Conservation (phyloP, 2,113 vertebrate species). For the Xenopus borealis region DNA sequence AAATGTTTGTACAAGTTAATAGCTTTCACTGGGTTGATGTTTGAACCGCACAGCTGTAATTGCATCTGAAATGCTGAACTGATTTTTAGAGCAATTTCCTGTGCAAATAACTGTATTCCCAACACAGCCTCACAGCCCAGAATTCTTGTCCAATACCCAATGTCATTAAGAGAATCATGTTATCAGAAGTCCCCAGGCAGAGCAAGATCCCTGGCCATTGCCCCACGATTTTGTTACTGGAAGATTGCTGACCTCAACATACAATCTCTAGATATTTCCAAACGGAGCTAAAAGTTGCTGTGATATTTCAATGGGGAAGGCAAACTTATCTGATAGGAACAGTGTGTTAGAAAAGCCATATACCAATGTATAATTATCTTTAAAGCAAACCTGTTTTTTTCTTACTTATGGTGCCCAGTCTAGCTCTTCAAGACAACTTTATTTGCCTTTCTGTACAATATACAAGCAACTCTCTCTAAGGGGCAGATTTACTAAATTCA, state of each 20-base stretch:
- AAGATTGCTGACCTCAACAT: neutral
- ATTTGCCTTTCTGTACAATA: no score
- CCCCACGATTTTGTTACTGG: conserved; percentile 2
- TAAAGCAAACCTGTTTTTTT: no score
- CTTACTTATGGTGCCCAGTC: no score
- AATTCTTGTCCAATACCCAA: conserved; percentile 28
- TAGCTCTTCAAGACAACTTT: no score
- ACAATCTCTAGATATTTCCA: neutral
- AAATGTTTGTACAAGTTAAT: conserved; percentile 12
- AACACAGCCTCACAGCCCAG: conserved; percentile 9
- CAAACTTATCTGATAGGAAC: neutral
- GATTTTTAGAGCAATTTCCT: conserved; percentile 19
- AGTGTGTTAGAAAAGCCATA: no score
- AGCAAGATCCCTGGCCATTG: conserved; percentile 12
- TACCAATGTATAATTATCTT: no score
- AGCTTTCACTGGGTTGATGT: conserved; percentile 4
- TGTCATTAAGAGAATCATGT: conserved; percentile 44
- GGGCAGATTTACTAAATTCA: no score
- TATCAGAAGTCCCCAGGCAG: conserved; percentile 39
- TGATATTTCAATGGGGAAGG: neutral
- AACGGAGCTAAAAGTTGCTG: neutral
- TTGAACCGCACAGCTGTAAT: conserved; percentile 17
- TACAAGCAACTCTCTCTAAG: no score
- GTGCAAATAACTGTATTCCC: conserved; percentile 25
- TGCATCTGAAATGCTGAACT: conserved; percentile 27